Base-by-base conservation (phyloP, 2,888 invertebrate species). In the Plagodis pulveraria region DNA sequence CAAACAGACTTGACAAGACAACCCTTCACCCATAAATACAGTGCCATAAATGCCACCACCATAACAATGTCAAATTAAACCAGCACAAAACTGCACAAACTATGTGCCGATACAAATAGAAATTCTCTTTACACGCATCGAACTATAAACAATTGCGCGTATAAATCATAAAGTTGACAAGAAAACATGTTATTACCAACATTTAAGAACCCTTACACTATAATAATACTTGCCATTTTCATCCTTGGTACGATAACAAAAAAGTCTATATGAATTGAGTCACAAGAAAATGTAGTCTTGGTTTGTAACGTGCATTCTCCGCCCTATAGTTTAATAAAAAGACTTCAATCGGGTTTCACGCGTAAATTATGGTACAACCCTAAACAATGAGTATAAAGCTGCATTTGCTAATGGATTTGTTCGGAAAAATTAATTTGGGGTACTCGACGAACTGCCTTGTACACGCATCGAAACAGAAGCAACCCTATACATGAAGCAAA, bases 361-460 rank as follows among this genome's bases (percentile, higher is more conserved):
- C 87, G 87, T 90, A 91, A 91, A 89, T 90, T 91, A 91, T 90
- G 86, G 85, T 86, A 89, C 88, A 87, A 85, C 82, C 83, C 87
- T 85, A 85, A 83, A 91, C 89, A 91, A 91, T 82, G 77, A 67
- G 70, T 78, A 87, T 86, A 88, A 89, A 86, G 75, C 76, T 79
- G 82, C 81, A 88, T 87, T 86, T 87, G 83, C 90, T 91, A 91
- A 91, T 91, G 90, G 87, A 90, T 91, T 89, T 89, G 88, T 90
- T 91, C 89, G 88, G 84, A 86, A 88, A 90, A 88, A 91, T 91
- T 91, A 89, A 91, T 91, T 91, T 88, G 86, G 90, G 90, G 90
- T 89, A 87, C 87, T 88, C 80, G 81, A 88, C 85, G 82, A 85
- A 85, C 86, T 80, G 22, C 22, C 22, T 22, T 81, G 77, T 86